Base-by-base conservation (phyloP, 1,140 invertebrate genomes). In the Zaprionus camerounensis region DNA sequence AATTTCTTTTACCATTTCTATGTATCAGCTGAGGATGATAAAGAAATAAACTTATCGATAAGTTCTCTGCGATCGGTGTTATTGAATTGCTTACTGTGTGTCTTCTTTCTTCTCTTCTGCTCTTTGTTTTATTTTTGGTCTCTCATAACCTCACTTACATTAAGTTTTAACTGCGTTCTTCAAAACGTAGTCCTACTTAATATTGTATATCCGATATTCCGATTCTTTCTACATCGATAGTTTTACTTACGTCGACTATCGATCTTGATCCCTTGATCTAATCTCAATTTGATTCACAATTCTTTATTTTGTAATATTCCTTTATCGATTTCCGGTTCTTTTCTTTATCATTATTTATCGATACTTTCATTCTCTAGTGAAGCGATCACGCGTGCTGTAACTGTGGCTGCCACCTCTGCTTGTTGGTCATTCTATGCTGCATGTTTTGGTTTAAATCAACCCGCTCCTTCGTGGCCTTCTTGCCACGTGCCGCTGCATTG, bases 361-460 rank as follows among this genome's bases (percentile, higher is more conserved):
- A 51, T 49, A 49, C 9, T 22, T 51, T 9, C 15, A 41, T 5
- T 41, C 9, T 1, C 4, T 49, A 1, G 46, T 51, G 46, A 1
- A 53, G 57, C 58, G 46, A 51, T 55, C 34, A 28, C 56, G 31
- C 41, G 58, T 46, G 41, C 15, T 62, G 28, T 2, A 53, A 22
- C 71, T 57, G 49, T 62, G 22, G 41, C 55, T n/a, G 38, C n/a
- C 74, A 62, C 22, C 72, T 63, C 72, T 70, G 59, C 3, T 63
- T 63, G 67, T 17, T 57, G 67, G 57, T 12, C 38, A 44, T 71
- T 67, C 56, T 67, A 66, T 63, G 70, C 66, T 63, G 57, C 59
- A 53, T 76, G 69, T 67, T 76, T 76, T 72, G 70, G 57, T 72
- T 77, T 62, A 66, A 77, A 74, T 77, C 70, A 68, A 74, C 64